Evolutionary conservation across 2,113 vertebrate species (phyloP), one percentile per base, ranked within the genome.

Genomic region (Atlantisia rogersi): DNA sequence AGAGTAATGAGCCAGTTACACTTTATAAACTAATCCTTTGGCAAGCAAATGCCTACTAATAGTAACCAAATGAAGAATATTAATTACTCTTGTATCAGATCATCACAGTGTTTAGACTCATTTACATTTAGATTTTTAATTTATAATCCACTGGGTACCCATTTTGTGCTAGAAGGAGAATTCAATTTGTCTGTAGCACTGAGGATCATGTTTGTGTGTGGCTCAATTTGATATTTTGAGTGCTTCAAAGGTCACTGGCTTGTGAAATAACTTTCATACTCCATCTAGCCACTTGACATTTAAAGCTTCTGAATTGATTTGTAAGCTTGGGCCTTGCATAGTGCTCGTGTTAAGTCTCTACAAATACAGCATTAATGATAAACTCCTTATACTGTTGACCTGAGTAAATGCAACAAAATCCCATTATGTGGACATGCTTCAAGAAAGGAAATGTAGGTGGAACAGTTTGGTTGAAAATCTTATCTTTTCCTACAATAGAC

Each of bases 231-330:
- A 22, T 95, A 92, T 65, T 88, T 56, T 64, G 56, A 90, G 62
- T 86, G 50, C 67, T 82, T 87, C 65, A 84, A 87, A 95, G 94
- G 88, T 97, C 95, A 94, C 44, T 90, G 53, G 39, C 59, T 92
- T 67, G 46, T 82, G 63, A 92, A 84, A 20, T 88, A 81, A 69
- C 40, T 82, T 94, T 96, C 46, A 69, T 39, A 76, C 11, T 90
- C 3, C 4, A 9, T 90, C 53, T 82, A 86, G 62, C 62, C 19
- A 26, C 62, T 89, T 97, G 92, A 95, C 65, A 85, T 94, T 94
- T 96, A 87, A 84, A 92, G 65, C 67, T 92, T 69, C 82, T 95
- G 53, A 92, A 91, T 25, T 55, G 40, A 68, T 82, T 74, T 83
- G 35, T 95, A 81, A 73, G 53, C 58, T 93, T 32, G 73, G 78